A percentile compares a stretch with the other conserved stretches of the same genome.
phyloP scores from a whole-genome alignment of 2,113 vertebrate species.

The Nycticryphes semicollaris region DNA sequence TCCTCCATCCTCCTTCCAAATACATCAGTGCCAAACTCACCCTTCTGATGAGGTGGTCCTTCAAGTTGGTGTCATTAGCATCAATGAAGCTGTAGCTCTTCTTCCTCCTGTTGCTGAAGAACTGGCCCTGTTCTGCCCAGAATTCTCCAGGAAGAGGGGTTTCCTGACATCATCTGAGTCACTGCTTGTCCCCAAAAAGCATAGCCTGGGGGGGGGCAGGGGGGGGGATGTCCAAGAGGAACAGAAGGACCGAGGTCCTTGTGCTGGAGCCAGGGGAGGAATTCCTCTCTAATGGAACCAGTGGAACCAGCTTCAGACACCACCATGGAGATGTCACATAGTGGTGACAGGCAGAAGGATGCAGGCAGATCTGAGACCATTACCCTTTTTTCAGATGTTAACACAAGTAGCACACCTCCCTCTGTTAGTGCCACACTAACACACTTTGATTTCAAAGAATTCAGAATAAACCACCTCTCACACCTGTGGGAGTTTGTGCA shows the following conservation, averaged over 20 bases:
- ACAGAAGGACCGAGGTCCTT: background rate
- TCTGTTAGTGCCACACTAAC: no score
- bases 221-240: background rate
- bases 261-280: background rate
- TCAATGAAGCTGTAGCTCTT: background rate
- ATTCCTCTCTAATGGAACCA: background rate
- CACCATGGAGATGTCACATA: rapidly evolving
- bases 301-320: background rate
- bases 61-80: background rate
- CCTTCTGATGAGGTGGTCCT: background rate
- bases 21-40: background rate
- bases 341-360: background rate
- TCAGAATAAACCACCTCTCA: background rate
- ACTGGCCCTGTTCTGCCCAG: background rate
- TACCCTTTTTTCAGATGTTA: background rate
- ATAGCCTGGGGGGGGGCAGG: background rate
- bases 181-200: background rate
- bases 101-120: background rate
- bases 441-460: background rate
- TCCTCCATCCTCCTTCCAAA: background rate
- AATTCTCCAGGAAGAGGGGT: background rate
- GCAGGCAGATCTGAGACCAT: rapidly evolving
- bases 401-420: background rate
- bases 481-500: background rate
- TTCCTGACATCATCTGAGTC: background rate